Evolutionary conservation across 2,888 invertebrate species (phyloP).

Genomic region (Drosophila algonquin): DNA sequence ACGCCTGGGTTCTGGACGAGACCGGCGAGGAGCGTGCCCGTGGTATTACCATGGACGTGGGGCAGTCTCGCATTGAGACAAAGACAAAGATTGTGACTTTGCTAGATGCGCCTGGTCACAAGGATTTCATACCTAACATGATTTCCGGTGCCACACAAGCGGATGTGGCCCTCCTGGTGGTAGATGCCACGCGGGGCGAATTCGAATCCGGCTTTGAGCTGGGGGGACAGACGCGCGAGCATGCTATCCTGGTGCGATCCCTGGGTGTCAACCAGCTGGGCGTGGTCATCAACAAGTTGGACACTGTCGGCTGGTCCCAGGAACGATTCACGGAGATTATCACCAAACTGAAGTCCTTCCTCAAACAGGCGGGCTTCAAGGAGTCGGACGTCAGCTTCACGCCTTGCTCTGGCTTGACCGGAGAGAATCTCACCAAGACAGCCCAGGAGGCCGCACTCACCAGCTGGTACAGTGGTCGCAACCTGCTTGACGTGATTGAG

Average conservation of each 20-base stretch:
- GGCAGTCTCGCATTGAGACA: constrained; percentile 96
- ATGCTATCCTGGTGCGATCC: constrained; percentile 95
- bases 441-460: constrained; percentile 87
- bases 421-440: constrained; percentile 93
- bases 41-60: constrained; percentile 99
- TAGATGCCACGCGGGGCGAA: constrained; percentile 98
- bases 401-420: constrained; percentile 98
- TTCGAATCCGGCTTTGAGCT: constrained; percentile 99
- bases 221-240: constrained; percentile 99
- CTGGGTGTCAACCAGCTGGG: constrained; percentile 96
- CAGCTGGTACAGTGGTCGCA: constrained; percentile 93
- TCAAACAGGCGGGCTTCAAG: constrained; percentile 96
- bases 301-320: constrained; percentile 96
- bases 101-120: constrained; percentile 99
- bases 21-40: constrained; percentile 98
- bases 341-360: constrained; percentile 90
- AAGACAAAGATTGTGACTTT: constrained; percentile 90
- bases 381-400: constrained; percentile 94
- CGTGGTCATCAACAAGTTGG: constrained; percentile 98
- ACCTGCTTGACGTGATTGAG: constrained; percentile 93
- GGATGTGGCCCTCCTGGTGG: constrained; percentile 97
- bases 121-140: constrained; percentile 99
- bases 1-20: constrained; percentile 99
- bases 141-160: constrained; percentile 99
- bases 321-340: constrained; percentile 95